Evolutionary conservation across 2,113 vertebrate species (phyloP), one percentile per base, ranked within the genome.

Genomic region (Tautogolabrus adspersus): DNA sequence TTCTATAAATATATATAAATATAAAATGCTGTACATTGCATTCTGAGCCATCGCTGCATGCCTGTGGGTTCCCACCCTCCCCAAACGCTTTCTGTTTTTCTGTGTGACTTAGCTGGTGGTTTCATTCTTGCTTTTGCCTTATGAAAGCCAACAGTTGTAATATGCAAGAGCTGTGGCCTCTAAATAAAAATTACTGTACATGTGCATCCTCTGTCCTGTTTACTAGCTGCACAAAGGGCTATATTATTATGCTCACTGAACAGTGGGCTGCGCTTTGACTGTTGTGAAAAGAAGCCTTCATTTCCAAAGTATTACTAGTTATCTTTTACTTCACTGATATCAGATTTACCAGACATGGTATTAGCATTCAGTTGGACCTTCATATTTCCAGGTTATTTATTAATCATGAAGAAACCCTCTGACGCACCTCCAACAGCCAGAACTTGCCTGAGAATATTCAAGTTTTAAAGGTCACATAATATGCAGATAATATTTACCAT

Each of bases 51-150:
- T 98, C 91, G 95, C 95, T 97, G 97, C 96, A 96, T 95, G 96
- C 94, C 93, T 93, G 93, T 93, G 93, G 94, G 93, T 93, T 91
- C 90, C 81, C 81, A 94, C 94, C 91, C 84, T 89, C 87, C 95
- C 94, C 91, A 92, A 94, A 93, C 90, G 95, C 96, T 95, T 92
- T 96, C 84, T 89, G 91, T 95, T 96, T 34, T 96, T 96, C 93
- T 94, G 95, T 98, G 96, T 97, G 95, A 96, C 95, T 92, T 95
- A 95, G 93, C 96, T 97, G 96, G 97, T 98, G 96, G 91, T 93
- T 96, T 96, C 95, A 97, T 94, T 97, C 95, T 97, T 97, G 97
- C 96, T 97, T 98, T 97, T 97, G 97, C 98, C 97, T 98, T 98
- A 97, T 96, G 95, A 95, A 96, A 96, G 98, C 96, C 97, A 94